These are phyloP conservation scores for Frankliniella fusca DNA, from an alignment of 2,888 invertebrate genomes.

Conservation along the genomic window DNA sequence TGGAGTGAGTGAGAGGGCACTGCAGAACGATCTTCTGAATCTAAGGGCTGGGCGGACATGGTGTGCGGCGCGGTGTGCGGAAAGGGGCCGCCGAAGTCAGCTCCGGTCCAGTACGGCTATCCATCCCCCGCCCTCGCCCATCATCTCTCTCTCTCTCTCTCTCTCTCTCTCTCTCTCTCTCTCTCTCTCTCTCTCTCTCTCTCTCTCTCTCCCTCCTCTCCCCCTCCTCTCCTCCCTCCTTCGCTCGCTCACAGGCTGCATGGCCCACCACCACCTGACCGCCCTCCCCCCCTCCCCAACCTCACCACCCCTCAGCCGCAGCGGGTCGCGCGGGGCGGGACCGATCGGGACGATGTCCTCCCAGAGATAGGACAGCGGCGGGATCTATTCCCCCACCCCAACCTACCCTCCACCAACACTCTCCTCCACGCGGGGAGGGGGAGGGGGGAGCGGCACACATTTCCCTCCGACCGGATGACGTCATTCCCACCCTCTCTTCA, in stretches of 20 bases:
- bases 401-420: not conserved
- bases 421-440: not conserved
- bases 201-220: conserved; percentile 12
- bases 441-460: not conserved
- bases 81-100: not conserved
- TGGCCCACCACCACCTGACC: conserved; percentile 15
- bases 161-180: conserved; percentile 25
- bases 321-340: too few species aligned
- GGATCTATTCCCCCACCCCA: too few species aligned
- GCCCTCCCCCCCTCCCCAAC: too few species aligned
- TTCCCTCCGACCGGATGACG: conserved; percentile 28
- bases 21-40: too few species aligned
- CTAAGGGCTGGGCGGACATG: too few species aligned
- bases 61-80: not conserved
- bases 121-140: too few species aligned
- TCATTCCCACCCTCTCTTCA: not conserved
- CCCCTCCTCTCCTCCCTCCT: not conserved
- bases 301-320: too few species aligned
- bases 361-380: not conserved
- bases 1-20: too few species aligned
- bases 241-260: not conserved
- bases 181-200: conserved; percentile 14
- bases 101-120: too few species aligned
- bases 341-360: too few species aligned
- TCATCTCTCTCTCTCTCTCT: not conserved